These are phyloP conservation scores for Heterochromis multidens DNA, from an alignment of 2,113 vertebrate species.

Conservation along the genomic window DNA sequence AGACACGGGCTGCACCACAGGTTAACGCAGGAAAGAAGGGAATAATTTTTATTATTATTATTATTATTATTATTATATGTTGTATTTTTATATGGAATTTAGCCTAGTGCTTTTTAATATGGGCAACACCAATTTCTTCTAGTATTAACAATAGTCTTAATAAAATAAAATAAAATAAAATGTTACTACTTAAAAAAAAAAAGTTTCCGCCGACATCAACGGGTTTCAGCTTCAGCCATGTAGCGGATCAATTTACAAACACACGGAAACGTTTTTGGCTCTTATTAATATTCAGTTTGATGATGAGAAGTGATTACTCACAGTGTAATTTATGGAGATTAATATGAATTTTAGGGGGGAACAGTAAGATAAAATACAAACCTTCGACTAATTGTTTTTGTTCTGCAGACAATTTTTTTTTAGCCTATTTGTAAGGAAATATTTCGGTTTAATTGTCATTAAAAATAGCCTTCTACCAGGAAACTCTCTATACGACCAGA, in stretches of 20 bases:
- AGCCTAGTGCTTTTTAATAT: not conserved
- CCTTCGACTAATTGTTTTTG: not conserved
- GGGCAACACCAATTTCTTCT: not conserved
- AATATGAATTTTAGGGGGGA: not conserved
- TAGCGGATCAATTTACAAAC: conserved; percentile 16
- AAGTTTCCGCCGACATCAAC: too few relatives aligned
- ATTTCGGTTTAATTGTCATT: not conserved
- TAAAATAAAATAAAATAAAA: not conserved
- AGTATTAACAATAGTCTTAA: not conserved
- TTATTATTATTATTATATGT: not conserved
- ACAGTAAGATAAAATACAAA: not conserved
- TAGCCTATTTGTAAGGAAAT: not conserved
- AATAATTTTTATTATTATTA: not conserved
- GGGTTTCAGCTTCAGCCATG: not conserved
- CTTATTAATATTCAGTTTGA: conserved; percentile 69
- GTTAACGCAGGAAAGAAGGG: not conserved
- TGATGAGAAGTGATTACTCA: conserved; percentile 19
- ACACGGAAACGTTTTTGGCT: conserved; percentile 17
- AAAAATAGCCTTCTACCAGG: not conserved
- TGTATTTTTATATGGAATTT: not conserved
- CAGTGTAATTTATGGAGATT: not conserved
- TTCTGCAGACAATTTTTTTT: not conserved
- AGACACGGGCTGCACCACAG: conserved; percentile 15
- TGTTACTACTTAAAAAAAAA: too few relatives aligned
- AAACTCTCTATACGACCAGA: not conserved